Base-by-base conservation (phyloP, 2,113 vertebrate genomes). In the Vidua chalybeata region DNA sequence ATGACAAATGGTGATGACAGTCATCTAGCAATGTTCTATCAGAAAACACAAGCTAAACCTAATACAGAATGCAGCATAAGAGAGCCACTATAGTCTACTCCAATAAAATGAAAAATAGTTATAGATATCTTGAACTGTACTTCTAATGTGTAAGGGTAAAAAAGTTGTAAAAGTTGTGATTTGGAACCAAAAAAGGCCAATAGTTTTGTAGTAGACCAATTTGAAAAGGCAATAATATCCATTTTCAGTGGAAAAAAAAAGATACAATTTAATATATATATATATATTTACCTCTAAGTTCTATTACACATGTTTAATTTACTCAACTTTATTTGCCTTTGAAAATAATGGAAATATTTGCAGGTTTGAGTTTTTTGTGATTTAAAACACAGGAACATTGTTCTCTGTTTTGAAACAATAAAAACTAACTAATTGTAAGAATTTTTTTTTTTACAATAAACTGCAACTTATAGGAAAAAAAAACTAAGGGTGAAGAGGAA, bases 401-500 rank as follows among this genome's bases (percentile, higher is more conserved):
- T 48, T 80, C 8, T 35, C 3, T 81, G 5, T 23, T 88, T 19
- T 68, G 37, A 88, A 92, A 46, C 11, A 71, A 35, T 48, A 46
- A 52, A 75, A 79, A 7, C 7, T 74, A 55, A 55, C 4, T 23
- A 56, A 56, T 19, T 2, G 11, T n/a, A 41, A 68, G 8, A 7
- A 2, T 24, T 4, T 27, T 15, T 28, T 35, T 21, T 26, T 48
- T 12, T 63, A 6, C 27, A 35, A n/a, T 13, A 27, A n/a, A 24
- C 13, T 61, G 0, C 4, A 63, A 41, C 15, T 39, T 24, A 31
- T 10, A 33, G 24, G 0, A 1, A 11, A 18, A 7, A 8, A 28
- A 11, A 2, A 0, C 9, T 35, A 37, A 4, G 1, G 5, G 6
- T 55, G 16, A 48, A 15, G 3, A 41, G 4, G 13, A 16, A 54